These are phyloP conservation scores for Timandra comae DNA, from an alignment of 2,888 invertebrate genomes.

Conservation along the genomic window DNA sequence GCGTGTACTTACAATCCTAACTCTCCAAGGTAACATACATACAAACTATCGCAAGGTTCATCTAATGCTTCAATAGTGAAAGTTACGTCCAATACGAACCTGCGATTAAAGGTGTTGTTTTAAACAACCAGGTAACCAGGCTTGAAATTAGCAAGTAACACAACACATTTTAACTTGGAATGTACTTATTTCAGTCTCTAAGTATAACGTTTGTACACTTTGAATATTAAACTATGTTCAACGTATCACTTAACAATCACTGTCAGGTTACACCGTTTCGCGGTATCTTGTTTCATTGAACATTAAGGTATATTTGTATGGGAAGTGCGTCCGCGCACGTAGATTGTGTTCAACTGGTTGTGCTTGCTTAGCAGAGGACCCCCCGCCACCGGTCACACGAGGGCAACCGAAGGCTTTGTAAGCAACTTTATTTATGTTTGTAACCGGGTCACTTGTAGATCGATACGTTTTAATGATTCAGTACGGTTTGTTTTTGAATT, in stretches of 20 bases:
- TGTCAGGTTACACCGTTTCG: constrained; percentile 39
- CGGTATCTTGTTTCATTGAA: constrained; percentile 41
- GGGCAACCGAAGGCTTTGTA: constrained; percentile 37
- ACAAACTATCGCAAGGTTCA: constrained; percentile 54
- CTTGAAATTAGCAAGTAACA: no score
- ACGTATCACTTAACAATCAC: constrained; percentile 63
- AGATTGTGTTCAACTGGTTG: no score
- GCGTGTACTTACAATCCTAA: neutral
- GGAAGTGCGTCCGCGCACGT: constrained; percentile 24
- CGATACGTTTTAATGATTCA: no score
- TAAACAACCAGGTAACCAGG: no score
- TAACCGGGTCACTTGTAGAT: no score
- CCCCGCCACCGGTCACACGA: constrained; percentile 36
- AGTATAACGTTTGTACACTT: no score
- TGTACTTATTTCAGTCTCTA: no score
- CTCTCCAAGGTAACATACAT: constrained; percentile 53
- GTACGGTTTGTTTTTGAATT: no score
- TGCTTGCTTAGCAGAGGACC: constrained; percentile 18
- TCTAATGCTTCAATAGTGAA: constrained; percentile 57
- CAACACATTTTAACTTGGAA: no score
- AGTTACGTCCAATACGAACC: constrained; percentile 32
- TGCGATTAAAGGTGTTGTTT: constrained; percentile 4
- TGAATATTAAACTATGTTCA: constrained; percentile 13
- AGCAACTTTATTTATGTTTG: constrained; percentile 16
- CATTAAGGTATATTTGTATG: constrained; percentile 23